A percentile compares a stretch with the other conserved stretches of the same genome.
Conservation (phyloP, 2,797 vertebrate species). For the Corythornis leucogaster region DNA sequence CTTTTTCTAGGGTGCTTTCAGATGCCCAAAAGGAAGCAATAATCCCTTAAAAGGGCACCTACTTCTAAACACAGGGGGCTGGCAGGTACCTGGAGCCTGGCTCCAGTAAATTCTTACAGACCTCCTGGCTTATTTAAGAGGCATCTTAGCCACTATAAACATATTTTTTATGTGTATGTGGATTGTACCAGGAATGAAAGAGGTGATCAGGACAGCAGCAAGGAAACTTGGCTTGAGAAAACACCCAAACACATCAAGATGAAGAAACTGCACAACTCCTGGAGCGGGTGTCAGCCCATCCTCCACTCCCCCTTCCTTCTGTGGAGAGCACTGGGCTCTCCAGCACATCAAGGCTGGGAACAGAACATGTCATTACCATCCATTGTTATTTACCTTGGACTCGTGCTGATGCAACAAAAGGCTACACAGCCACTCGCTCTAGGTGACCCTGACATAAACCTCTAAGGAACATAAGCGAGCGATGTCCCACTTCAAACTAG, state of each 20-base stretch:
- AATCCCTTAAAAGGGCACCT: background rate
- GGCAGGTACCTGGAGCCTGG: background rate
- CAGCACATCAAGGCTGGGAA: background rate
- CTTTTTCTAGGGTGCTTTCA: background rate
- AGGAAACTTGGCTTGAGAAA: constrained; percentile 28
- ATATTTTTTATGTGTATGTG: background rate
- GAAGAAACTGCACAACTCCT: background rate
- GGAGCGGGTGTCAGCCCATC: background rate
- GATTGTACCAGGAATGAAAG: background rate
- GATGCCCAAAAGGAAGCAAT: background rate
- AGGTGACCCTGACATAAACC: background rate
- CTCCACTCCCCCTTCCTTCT: background rate
- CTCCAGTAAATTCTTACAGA: background rate
- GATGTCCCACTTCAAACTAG: background rate
- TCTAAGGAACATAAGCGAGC: background rate
- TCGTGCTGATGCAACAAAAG: background rate
- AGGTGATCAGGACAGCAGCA: background rate
- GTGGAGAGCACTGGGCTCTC: fast-evolving
- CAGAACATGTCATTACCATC: background rate
- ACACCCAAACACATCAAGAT: background rate
- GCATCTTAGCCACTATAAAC: background rate
- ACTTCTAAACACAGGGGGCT: background rate
- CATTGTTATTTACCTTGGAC: background rate
- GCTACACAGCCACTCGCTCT: background rate
- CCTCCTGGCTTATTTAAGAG: background rate